Conservation (phyloP, 2,888 invertebrate species). For the Hirtodrosophila confusa region DNA sequence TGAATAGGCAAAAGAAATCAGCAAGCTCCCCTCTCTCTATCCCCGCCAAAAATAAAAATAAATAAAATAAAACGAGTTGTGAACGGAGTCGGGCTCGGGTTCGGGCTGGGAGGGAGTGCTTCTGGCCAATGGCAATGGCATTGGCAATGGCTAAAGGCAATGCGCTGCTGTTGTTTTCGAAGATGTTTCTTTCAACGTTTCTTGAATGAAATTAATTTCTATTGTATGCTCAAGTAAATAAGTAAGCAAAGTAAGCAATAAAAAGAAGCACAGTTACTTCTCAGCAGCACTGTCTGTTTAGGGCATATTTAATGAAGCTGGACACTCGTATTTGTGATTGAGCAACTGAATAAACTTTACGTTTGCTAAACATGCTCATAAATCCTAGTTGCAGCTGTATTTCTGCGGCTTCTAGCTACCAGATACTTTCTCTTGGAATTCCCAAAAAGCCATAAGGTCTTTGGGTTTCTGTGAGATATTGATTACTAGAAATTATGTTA, state of each 20-base stretch:
- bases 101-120: constrained; percentile 11
- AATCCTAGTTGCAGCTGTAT: constrained; percentile 11
- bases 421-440: constrained; percentile 33
- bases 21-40: constrained; percentile 9
- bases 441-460: neutral
- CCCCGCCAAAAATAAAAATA: constrained; percentile 16
- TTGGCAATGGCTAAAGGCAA: constrained; percentile 30
- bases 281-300: constrained; percentile 19
- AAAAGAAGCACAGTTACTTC: constrained; percentile 54
- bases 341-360: constrained; percentile 8
- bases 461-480: neutral
- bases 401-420: neutral
- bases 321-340: too few relatives aligned
- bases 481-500: constrained; percentile 7
- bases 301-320: constrained; percentile 34
- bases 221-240: constrained; percentile 63
- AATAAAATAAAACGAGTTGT: constrained; percentile 55
- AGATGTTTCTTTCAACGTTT: constrained; percentile 56
- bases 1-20: constrained; percentile 70
- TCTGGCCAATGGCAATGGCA: constrained; percentile 30
- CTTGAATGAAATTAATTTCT: constrained; percentile 77
- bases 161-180: constrained; percentile 39
- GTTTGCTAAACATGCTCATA: neutral
- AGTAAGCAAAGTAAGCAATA: constrained; percentile 45
- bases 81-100: constrained; percentile 4